These are phyloP conservation scores for Allobates femoralis DNA, from an alignment of 2,797 vertebrate species.

Conservation along the genomic window DNA sequence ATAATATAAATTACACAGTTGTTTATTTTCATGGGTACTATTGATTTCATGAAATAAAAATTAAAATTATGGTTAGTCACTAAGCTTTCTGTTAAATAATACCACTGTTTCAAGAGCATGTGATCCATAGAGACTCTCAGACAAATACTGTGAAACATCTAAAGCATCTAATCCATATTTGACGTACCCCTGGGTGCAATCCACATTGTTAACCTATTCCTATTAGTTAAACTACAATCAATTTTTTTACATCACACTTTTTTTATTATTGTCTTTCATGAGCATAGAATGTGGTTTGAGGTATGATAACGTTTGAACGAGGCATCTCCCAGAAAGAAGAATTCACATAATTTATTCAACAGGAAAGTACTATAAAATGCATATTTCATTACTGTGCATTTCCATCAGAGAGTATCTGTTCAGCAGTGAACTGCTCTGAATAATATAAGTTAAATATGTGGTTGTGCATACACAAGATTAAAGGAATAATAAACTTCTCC, in stretches of 20 bases:
- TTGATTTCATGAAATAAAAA: too few relatives aligned
- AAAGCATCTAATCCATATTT: background rate
- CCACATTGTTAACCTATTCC: background rate
- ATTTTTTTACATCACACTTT: background rate
- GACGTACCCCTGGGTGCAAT: background rate
- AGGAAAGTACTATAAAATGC: conserved; percentile 46
- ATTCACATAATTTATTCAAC: conserved; percentile 33
- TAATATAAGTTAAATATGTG: conserved; percentile 21
- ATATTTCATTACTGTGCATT: conserved; percentile 38
- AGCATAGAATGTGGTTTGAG: conserved; percentile 21
- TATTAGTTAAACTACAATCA: background rate
- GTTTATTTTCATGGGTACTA: too few relatives aligned
- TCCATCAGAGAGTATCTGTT: conserved; percentile 36
- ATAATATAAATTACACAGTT: too few relatives aligned
- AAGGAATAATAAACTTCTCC: conserved; percentile 31
- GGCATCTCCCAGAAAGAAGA: conserved; percentile 30
- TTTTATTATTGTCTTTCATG: background rate
- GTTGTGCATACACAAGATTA: conserved; percentile 23
- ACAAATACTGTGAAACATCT: background rate
- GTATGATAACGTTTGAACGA: conserved; percentile 35
- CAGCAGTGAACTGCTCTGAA: conserved; percentile 17
- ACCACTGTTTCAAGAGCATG: background rate
- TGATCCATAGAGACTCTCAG: background rate
- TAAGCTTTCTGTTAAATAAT: background rate
- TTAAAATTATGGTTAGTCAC: too few relatives aligned